Conservation (phyloP, 2,113 vertebrate genomes). For the Dinomys branickii region DNA sequence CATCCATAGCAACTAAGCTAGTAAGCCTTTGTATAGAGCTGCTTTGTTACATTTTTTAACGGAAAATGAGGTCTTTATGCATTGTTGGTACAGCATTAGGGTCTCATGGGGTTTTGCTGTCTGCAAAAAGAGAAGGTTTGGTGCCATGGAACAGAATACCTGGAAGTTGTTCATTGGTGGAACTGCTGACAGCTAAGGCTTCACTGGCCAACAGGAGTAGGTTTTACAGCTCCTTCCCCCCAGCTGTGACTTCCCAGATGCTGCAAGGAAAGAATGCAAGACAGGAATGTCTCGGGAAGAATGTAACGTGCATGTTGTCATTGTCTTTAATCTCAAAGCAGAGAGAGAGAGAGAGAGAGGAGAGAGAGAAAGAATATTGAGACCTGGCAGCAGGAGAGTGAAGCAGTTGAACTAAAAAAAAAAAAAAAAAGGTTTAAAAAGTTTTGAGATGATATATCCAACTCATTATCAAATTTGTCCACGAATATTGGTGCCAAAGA, state of each 20-base stretch:
- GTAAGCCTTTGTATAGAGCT: constrained; percentile 36
- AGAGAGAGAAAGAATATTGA: background rate
- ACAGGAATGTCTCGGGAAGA: constrained; percentile 74
- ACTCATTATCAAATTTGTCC: constrained; percentile 28
- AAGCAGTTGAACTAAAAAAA: constrained; percentile 62
- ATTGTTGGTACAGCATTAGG: background rate
- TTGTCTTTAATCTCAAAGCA: constrained; percentile 64
- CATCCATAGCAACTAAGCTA: constrained; percentile 15
- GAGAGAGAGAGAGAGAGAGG: background rate
- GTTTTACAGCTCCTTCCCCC: constrained; percentile 56
- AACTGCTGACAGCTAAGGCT: background rate
- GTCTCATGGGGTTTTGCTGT: background rate
- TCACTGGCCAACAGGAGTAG: background rate
- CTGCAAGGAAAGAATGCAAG: constrained; percentile 74
- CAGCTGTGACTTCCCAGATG: constrained; percentile 56
- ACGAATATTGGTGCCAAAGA: constrained; percentile 63
- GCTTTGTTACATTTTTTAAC: constrained; percentile 18
- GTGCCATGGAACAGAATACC: background rate
- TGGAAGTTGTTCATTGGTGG: constrained; percentile 50
- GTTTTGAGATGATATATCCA: constrained; percentile 61
- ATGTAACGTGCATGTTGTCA: constrained; percentile 57
- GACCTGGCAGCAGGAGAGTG: constrained; percentile 73
- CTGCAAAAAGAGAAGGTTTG: background rate
- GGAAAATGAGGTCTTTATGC: constrained; percentile 65
- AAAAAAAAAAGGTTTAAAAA: background rate